Percentiles rank a stretch among this genome's conserved stretches.
These are phyloP conservation scores for Eulithis testata DNA, from an alignment of 2,888 invertebrate species.

Conservation along the genomic window DNA sequence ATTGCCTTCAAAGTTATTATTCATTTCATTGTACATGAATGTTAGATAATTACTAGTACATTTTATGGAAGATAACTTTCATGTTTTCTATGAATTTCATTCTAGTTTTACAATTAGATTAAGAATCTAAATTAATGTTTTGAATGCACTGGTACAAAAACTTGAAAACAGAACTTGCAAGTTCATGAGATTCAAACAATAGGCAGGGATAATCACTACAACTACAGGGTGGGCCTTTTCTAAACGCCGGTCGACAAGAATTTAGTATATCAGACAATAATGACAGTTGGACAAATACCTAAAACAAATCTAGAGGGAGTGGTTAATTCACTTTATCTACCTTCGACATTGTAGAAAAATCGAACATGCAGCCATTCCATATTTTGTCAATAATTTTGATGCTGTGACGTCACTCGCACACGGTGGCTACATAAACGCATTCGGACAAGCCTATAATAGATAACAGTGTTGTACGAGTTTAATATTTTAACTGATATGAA, in stretches of 20 bases:
- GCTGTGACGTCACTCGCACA: constrained; percentile 33
- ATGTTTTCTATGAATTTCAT: constrained; percentile 34
- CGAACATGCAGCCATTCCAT: constrained; percentile 36
- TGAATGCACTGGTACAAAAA: constrained; percentile 24
- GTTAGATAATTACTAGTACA: constrained; percentile 17
- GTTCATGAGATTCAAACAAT: constrained; percentile 36
- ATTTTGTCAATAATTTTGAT: constrained; percentile 36
- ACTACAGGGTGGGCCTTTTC: constrained; percentile 73
- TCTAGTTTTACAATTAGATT: constrained; percentile 33
- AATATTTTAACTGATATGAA: constrained; percentile 76
- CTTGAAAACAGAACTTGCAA: constrained; percentile 30
- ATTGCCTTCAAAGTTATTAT: constrained; percentile 38
- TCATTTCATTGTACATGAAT: constrained; percentile 25
- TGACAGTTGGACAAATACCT: constrained; percentile 58
- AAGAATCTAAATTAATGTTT: constrained; percentile 22
- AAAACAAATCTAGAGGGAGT: constrained; percentile 45
- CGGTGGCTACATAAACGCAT: constrained; percentile 15
- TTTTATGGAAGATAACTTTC: constrained; percentile 28
- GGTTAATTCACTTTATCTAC: constrained; percentile 24
- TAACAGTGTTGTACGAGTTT: constrained; percentile 64
- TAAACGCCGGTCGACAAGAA: constrained; percentile 68
- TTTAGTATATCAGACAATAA: constrained; percentile 82
- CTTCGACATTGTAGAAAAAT: background rate
- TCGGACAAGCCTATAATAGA: constrained; percentile 41
- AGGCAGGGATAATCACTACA: constrained; percentile 67